Conservation (phyloP, 2,113 vertebrate species). For the Malurus melanocephalus region DNA sequence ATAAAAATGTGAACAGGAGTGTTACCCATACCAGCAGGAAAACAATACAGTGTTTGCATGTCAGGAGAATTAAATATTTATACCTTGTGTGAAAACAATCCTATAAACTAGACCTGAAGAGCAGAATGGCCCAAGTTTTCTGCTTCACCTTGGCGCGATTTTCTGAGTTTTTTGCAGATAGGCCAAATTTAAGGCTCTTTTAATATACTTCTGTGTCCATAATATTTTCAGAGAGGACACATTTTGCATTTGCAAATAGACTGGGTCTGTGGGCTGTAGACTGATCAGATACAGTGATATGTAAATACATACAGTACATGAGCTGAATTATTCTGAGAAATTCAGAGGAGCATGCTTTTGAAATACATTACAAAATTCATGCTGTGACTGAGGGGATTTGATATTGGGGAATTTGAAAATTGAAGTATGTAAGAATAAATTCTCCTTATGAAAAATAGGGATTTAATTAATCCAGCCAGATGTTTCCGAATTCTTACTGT, state of each 20-base stretch:
- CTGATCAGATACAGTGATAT: background rate
- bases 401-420: background rate
- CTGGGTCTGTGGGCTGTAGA: background rate
- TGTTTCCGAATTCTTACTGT: background rate
- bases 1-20: background rate
- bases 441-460: background rate
- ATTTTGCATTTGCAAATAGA: background rate
- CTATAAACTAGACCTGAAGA: background rate
- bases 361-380: background rate
- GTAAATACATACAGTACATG: background rate
- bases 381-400: background rate
- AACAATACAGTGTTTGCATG: background rate
- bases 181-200: background rate
- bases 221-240: background rate
- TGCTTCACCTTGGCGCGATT: background rate
- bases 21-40: background rate
- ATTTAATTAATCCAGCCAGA: background rate
- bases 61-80: background rate
- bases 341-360: background rate
- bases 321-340: background rate
- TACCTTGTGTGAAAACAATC: background rate
- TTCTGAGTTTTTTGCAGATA: background rate
- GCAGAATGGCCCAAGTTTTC: background rate
- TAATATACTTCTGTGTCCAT: fast-evolving
- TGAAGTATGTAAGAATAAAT: background rate